Percentiles rank a stretch among this genome's conserved stretches.
Conservation (phyloP, 2,888 invertebrate genomes). For the Leptarthrus brevirostris region DNA sequence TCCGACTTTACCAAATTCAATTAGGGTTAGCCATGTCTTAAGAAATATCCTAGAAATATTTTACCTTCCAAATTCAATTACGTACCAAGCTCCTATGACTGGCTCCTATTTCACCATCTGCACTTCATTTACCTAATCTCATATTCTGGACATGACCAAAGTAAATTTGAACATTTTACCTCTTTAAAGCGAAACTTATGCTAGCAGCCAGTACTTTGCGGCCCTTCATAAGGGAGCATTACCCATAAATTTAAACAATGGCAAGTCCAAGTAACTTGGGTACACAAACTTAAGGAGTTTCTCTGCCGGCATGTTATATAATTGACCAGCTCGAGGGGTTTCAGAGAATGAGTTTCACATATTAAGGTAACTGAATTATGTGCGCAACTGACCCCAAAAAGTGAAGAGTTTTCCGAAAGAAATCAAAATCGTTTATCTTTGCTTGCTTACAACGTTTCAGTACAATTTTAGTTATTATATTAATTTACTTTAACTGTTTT, state of each 20-base stretch:
- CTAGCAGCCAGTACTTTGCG: conserved; percentile 38
- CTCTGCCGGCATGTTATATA: conserved; percentile 11
- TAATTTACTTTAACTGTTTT: too few species aligned
- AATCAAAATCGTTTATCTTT: too few species aligned
- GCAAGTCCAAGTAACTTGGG: conserved; percentile 41
- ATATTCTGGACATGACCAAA: conserved; percentile 54
- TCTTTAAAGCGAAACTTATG: conserved; percentile 38
- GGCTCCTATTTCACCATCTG: conserved; percentile 25
- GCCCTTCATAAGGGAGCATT: conserved; percentile 21
- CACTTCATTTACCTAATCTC: conserved; percentile 53
- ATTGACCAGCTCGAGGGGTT: conserved; percentile 16
- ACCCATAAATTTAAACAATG: conserved; percentile 49
- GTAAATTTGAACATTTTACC: conserved; percentile 46
- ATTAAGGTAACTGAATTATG: too few species aligned
- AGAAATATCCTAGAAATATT: conserved; percentile 34
- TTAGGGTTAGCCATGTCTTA: conserved; percentile 34
- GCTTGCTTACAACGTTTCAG: too few species aligned
- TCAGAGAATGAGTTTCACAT: too few species aligned
- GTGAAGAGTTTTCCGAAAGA: too few species aligned
- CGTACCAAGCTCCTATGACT: background rate
- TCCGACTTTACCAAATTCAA: conserved; percentile 43
- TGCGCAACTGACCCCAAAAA: too few species aligned
- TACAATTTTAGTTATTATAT: too few species aligned
- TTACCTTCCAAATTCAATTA: conserved; percentile 41
- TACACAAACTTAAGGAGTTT: conserved; percentile 30